phyloP scores from a whole-genome alignment of 2,113 vertebrate genomes.

The Dasyurus viverrinus region DNA sequence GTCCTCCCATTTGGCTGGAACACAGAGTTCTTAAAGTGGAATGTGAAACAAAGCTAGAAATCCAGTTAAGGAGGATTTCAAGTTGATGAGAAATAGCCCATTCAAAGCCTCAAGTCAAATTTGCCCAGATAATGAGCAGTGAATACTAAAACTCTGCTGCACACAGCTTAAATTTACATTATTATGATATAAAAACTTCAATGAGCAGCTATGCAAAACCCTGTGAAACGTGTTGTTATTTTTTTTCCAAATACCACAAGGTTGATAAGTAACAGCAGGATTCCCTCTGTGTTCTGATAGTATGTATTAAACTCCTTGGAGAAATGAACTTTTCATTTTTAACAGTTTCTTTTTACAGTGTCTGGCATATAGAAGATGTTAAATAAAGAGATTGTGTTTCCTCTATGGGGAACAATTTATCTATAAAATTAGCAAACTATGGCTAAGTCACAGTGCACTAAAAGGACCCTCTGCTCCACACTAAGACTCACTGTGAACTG shows the following conservation, averaged over 20 bases:
- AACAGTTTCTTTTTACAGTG: background rate
- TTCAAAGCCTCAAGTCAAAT: background rate
- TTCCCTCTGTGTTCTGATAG: constrained; percentile 92
- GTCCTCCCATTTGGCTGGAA: background rate
- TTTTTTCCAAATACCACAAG: constrained; percentile 95
- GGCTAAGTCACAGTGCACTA: background rate
- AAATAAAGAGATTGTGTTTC: background rate
- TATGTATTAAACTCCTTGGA: background rate
- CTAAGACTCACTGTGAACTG: background rate
- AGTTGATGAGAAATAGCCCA: background rate
- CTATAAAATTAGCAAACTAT: background rate
- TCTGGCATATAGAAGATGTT: background rate
- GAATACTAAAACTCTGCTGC: background rate
- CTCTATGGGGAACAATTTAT: background rate
- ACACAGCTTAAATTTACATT: constrained; percentile 48
- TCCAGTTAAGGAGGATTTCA: background rate
- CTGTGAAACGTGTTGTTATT: constrained; percentile 93
- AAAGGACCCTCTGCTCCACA: background rate
- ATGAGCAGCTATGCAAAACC: constrained; percentile 94
- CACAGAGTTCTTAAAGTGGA: background rate
- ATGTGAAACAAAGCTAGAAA: background rate
- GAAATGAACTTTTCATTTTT: background rate
- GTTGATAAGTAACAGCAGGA: constrained; percentile 97
- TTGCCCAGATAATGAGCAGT: background rate
- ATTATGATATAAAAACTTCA: constrained; percentile 96